Evolutionary conservation across 1,140 invertebrate genomes (phyloP), one percentile per base, ranked within the genome.

Genomic region (Nebria ingens): DNA sequence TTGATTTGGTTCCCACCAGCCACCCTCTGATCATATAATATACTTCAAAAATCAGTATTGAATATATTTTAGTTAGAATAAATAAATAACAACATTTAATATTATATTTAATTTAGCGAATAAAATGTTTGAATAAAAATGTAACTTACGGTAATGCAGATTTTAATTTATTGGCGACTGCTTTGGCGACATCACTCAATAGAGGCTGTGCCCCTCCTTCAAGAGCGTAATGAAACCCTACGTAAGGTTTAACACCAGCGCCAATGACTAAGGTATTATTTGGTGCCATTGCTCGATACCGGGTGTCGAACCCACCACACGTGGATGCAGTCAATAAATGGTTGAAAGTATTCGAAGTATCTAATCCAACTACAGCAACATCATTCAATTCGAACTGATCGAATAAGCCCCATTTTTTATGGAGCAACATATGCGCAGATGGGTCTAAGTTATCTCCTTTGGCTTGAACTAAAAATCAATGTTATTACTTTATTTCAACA

Each of bases 151-250:
- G 87, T 59, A 91, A 80, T 55, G 87, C 86, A 56, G 82, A 88
- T 66, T 88, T 92, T 13, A 96, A 78, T 78, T 93, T 93, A 60
- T 81, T 86, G 15, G 91, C 90, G 56, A 96, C 86, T 57, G 88
- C 90, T 67, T 88, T 84, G 0, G 91, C 91, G 25, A 97, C 88
- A 72, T 96, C 89, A 57, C 82, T 84, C 45, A 91, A 77, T 22
- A 84, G 78, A 13, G 80, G 83, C 22, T 79, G 79, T 58, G 80
- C 76, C 54, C 85, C 80, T 59, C 90, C 91, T 81, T 96, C 92
- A 23, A 92, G 73, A 20, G 89, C 89, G 73, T 89, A 88, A 72
- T 93, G 91, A 71, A 93, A 93, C 12, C 86, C 90, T 59, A 93
- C 63, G 71, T 83, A 97, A 2, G 93, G 93, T 61, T 84, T 81